phyloP scores from a whole-genome alignment of 1,140 invertebrate species.

The Drosophila takahashii region DNA sequence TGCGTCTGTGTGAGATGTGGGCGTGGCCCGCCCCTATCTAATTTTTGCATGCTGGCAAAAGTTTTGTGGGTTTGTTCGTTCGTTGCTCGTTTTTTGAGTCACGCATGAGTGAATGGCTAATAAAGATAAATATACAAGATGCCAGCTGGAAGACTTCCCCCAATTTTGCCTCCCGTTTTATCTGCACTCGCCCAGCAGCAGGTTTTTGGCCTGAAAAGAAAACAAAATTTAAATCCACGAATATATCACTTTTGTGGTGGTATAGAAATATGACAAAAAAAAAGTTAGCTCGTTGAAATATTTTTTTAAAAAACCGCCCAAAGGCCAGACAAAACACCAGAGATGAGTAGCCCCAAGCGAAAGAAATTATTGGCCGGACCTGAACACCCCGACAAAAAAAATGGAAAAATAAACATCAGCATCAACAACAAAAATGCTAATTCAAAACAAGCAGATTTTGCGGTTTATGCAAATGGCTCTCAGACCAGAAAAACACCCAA shows the following conservation, averaged over 20 bases:
- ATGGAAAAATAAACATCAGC: conserved; percentile 29
- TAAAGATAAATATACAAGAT: conserved; percentile 74
- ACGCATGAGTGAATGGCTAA: conserved; percentile 79
- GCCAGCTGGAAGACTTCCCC: conserved; percentile 16
- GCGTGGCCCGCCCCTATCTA: conserved; percentile 30
- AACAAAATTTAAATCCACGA: conserved; percentile 35
- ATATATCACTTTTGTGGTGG: conserved; percentile 43
- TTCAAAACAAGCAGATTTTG: conserved; percentile 81
- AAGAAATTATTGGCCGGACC: conserved; percentile 65
- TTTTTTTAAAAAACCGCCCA: conserved; percentile 39
- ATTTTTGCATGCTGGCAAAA: conserved; percentile 69
- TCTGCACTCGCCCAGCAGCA: conserved; percentile 41
- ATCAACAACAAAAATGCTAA: conserved; percentile 68
- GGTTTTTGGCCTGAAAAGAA: conserved; percentile 15
- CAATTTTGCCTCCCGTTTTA: conserved; percentile 9
- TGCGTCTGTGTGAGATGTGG: conserved; percentile 19
- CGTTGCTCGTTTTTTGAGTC: conserved; percentile 42
- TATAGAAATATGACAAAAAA: conserved; percentile 29
- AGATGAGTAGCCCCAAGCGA: conserved; percentile 16
- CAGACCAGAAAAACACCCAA: conserved; percentile 46
- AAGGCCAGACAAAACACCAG: conserved; percentile 35
- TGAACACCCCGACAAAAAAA: conserved; percentile 8
- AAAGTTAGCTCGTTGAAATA: conserved; percentile 32
- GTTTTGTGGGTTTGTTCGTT: conserved; percentile 38
- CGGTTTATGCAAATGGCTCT: conserved; percentile 74